These are phyloP conservation scores for Diplodus puntazzo DNA, from an alignment of 2,797 vertebrate species.

Conservation along the genomic window DNA sequence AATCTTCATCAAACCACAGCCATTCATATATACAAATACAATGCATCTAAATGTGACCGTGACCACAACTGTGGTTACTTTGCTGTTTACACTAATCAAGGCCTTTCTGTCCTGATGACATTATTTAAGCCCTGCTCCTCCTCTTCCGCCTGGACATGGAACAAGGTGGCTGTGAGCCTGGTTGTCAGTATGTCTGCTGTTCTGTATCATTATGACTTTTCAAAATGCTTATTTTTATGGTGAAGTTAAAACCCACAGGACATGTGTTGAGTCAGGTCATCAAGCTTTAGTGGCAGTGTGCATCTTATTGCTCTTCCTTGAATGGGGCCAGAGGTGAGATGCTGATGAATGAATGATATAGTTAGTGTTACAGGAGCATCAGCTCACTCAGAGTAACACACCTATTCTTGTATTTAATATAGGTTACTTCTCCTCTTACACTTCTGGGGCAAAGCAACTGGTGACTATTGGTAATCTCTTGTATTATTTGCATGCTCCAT, in stretches of 20 bases:
- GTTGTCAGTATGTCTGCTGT: not conserved
- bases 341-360: not conserved
- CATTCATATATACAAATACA: slow-evolving; percentile 32
- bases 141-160: slow-evolving; percentile 22
- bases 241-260: slow-evolving; percentile 8
- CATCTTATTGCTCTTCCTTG: not conserved
- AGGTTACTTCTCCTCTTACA: not conserved
- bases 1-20: slow-evolving; percentile 31
- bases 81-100: slow-evolving; percentile 64
- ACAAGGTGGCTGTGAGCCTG: slow-evolving; percentile 2
- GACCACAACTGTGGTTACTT: slow-evolving; percentile 49
- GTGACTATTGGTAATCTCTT: not conserved
- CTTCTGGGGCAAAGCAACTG: not conserved
- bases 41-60: slow-evolving; percentile 25
- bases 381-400: not conserved
- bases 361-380: not conserved
- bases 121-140: slow-evolving; percentile 17
- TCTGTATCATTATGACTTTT: not conserved
- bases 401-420: not conserved
- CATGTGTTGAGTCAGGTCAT: not conserved
- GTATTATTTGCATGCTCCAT: not conserved
- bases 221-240: slow-evolving; percentile 1
- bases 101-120: slow-evolving; percentile 46
- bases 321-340: not conserved
- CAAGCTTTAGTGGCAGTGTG: not conserved